A percentile compares a stretch with the other conserved stretches of the same genome.
These are phyloP conservation scores for Gastrophysa polygoni DNA, from an alignment of 2,888 invertebrate species.

Conservation along the genomic window DNA sequence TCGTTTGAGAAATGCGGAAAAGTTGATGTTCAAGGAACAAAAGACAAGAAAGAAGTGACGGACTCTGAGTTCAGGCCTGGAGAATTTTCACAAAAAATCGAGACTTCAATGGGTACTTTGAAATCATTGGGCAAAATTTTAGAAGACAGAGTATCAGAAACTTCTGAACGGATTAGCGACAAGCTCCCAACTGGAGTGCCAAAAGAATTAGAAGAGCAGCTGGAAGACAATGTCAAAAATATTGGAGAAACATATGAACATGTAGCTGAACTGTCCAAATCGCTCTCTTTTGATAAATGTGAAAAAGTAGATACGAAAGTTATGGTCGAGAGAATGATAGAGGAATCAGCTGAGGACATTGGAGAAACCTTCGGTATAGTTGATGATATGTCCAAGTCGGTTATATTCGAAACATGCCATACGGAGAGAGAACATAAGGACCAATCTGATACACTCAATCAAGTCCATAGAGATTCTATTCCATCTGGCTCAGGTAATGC, in stretches of 20 bases:
- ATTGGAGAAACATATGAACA: conserved; percentile 31
- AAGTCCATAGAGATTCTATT: not conserved
- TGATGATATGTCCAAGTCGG: conserved; percentile 29
- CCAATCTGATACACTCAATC: not conserved
- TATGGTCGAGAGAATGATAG: conserved; percentile 18
- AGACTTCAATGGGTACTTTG: not conserved
- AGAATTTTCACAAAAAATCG: not conserved
- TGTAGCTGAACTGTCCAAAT: conserved; percentile 33
- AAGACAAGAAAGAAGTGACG: not conserved
- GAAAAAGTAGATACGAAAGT: conserved; percentile 22
- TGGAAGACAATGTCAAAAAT: conserved; percentile 31
- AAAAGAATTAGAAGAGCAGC: conserved; percentile 35
- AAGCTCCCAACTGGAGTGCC: conserved; percentile 12
- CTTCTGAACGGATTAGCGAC: not conserved
- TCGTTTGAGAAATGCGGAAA: not conserved
- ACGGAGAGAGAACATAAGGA: not conserved
- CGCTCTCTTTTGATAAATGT: not conserved
- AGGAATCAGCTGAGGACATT: conserved; percentile 18
- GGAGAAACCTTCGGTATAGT: conserved; percentile 25
- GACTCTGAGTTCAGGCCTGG: not conserved
- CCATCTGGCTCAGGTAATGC: not conserved
- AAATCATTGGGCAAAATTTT: not conserved
- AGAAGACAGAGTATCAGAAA: not conserved
- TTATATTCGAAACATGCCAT: conserved; percentile 22
- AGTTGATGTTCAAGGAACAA: conserved; percentile 18